Percentiles rank a stretch among this genome's conserved stretches.
Evolutionary conservation across 2,888 invertebrate species (phyloP).

Genomic region (Dendrolimus pini): DNA sequence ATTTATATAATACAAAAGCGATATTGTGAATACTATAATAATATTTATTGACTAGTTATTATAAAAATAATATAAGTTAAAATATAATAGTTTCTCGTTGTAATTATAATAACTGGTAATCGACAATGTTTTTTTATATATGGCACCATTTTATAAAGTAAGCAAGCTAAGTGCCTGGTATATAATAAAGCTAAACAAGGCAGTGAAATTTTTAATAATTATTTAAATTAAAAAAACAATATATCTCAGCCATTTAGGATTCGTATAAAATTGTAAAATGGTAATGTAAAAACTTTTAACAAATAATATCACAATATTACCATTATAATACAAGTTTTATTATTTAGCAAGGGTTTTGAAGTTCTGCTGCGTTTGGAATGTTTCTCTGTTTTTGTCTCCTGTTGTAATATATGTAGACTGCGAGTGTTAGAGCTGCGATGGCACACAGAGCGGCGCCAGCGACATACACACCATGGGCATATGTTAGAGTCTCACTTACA

Average conservation of each 20-base stretch:
- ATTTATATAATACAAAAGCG: conserved; percentile 56
- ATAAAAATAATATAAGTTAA: conserved; percentile 26
- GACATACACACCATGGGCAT: conserved; percentile 33
- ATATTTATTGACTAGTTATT: conserved; percentile 63
- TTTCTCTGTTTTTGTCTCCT: conserved; percentile 24
- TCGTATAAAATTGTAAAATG: conserved; percentile 20
- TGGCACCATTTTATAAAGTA: conserved; percentile 72
- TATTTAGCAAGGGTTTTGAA: conserved; percentile 23
- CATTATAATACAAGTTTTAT: conserved; percentile 24
- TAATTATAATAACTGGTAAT: conserved; percentile 2
- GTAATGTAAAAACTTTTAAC: conserved; percentile 20
- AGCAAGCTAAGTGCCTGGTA: conserved; percentile 42
- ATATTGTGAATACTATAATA: conserved; percentile 43
- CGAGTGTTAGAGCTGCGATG: conserved; percentile 35
- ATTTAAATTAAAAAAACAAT: conserved; percentile 13
- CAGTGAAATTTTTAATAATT: conserved; percentile 37
- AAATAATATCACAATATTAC: conserved; percentile 45
- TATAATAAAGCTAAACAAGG: conserved; percentile 47
- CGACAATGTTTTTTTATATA: conserved; percentile 23
- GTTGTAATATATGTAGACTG: conserved; percentile 32
- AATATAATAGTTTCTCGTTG: conserved; percentile 6
- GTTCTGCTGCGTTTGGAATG: conserved; percentile 6
- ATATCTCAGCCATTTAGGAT: conserved; percentile 28
- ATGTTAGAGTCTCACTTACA: conserved; percentile 17
- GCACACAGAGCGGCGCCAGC: conserved; percentile 39